A percentile compares a stretch with the other conserved stretches of the same genome.
Evolutionary conservation across 2,888 invertebrate species (phyloP).

Genomic region (Tyria jacobaeae): DNA sequence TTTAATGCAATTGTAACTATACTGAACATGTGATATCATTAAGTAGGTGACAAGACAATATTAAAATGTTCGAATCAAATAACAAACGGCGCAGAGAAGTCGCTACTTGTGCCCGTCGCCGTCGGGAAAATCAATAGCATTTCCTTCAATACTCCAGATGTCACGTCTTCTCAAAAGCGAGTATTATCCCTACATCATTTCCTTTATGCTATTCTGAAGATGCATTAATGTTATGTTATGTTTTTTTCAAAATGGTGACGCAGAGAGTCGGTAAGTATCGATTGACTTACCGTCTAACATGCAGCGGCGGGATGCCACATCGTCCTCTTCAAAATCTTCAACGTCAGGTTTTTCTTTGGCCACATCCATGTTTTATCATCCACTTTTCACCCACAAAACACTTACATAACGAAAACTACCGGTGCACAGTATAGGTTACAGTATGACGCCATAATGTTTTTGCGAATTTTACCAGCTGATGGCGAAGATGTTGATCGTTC

Average conservation of each 20-base stretch:
- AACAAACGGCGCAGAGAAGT: slow-evolving; percentile 20
- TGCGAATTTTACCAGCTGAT: slow-evolving; percentile 60
- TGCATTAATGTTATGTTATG: slow-evolving; percentile 15
- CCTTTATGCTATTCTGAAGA: slow-evolving; percentile 16
- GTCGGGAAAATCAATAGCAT: slow-evolving; percentile 49
- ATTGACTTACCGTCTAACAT: slow-evolving; percentile 82
- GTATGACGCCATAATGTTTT: slow-evolving; percentile 55
- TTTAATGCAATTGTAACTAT: neutral
- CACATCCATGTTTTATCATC: slow-evolving; percentile 71
- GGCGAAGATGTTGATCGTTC: slow-evolving; percentile 44
- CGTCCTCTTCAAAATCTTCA: slow-evolving; percentile 78
- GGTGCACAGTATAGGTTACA: slow-evolving; percentile 60
- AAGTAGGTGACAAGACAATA: neutral
- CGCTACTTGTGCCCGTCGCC: slow-evolving; percentile 19
- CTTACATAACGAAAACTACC: slow-evolving; percentile 62
- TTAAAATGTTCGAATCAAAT: slow-evolving; percentile 8
- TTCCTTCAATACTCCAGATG: slow-evolving; percentile 38
- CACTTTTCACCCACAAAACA: slow-evolving; percentile 57
- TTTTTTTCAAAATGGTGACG: slow-evolving; percentile 18
- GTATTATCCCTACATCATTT: slow-evolving; percentile 43
- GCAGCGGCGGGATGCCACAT: slow-evolving; percentile 75
- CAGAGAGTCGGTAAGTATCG: slow-evolving; percentile 27
- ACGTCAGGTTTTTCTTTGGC: slow-evolving; percentile 67
- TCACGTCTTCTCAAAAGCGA: slow-evolving; percentile 45
- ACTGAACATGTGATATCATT: neutral